Evolutionary conservation across 2,797 vertebrate genomes (phyloP), one percentile per base, ranked within the genome.

Genomic region (Leucoraja ocellata): DNA sequence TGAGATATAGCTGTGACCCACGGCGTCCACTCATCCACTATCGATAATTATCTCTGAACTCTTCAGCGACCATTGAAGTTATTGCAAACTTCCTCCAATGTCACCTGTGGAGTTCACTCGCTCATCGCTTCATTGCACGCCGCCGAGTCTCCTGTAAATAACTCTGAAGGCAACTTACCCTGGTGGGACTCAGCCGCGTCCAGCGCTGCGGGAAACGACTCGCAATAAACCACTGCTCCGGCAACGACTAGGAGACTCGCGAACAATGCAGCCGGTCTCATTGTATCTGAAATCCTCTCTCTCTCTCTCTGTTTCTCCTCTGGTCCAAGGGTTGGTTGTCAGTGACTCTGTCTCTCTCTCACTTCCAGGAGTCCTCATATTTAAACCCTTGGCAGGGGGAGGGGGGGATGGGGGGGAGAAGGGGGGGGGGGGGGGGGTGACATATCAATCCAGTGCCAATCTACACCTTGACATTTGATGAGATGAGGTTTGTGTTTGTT

Each of bases 381-480:
- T 94, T 94, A 95, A 94, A 94, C 58, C 86, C 92, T 92, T 81
- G 32, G 65, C 94, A 91, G 91, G 54, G 2, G 0, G 63, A n/a
- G 0, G 68, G 61, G 65, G 6, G 18, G 28, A 88, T 94, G 94
- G n/a, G 91, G 94, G 94, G 32, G 32, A 63, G 94, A 88, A 90
- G 54, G 2, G 0, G 63, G 28, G 1, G n/a, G 94, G 83, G 90
- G 54, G 2, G 0, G 63, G 28, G 1, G n/a, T 46, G 46, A 46
- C 46, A 46, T 46, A 2, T 90, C 93, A 94, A 93, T 94, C 94
- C 65, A 0, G 9, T 14, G 84, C 92, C 0, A 0, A 94, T 93
- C 93, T 93, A 93, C 81, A 93, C 94, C 94, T 91, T 95, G 94
- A 94, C 93, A 93, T 94, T 93, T 94, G 94, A 93, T 23, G n/a